Percentiles rank a stretch among this genome's conserved stretches.
Conservation (phyloP, 2,113 vertebrate genomes). For the Ceyx melanurus region DNA sequence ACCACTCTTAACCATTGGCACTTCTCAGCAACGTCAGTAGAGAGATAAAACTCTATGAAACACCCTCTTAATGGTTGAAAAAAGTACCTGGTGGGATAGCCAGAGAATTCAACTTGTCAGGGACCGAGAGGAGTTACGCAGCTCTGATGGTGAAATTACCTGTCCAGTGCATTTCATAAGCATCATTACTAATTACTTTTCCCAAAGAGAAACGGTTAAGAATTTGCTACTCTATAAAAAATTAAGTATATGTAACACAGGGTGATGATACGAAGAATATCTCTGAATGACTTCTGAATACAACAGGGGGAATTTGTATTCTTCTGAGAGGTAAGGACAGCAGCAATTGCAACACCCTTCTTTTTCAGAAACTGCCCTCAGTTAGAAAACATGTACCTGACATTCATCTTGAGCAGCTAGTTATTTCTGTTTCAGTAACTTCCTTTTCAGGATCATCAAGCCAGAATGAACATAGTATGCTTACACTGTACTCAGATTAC, state of each 20-base stretch:
- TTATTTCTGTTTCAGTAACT: neutral
- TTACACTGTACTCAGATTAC: neutral
- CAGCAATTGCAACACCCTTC: neutral
- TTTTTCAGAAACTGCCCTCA: neutral
- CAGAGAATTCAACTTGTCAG: neutral
- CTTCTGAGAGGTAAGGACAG: neutral
- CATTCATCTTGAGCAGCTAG: neutral
- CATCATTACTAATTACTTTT: neutral
- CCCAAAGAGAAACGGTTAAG: neutral
- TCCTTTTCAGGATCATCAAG: neutral
- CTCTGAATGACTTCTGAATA: neutral
- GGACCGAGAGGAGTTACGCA: neutral
- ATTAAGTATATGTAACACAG: neutral
- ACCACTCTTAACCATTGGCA: rapidly evolving
- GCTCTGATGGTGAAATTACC: neutral
- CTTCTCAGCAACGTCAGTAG: neutral
- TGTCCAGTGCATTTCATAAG: neutral
- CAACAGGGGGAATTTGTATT: neutral
- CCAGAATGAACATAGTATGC: neutral
- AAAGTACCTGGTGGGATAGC: neutral
- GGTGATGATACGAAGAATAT: neutral
- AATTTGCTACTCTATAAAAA: neutral
- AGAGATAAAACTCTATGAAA: neutral
- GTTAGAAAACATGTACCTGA: neutral
- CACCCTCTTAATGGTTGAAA: neutral